These are phyloP conservation scores for Mareca penelope DNA, from an alignment of 2,797 vertebrate genomes.

Conservation along the genomic window DNA sequence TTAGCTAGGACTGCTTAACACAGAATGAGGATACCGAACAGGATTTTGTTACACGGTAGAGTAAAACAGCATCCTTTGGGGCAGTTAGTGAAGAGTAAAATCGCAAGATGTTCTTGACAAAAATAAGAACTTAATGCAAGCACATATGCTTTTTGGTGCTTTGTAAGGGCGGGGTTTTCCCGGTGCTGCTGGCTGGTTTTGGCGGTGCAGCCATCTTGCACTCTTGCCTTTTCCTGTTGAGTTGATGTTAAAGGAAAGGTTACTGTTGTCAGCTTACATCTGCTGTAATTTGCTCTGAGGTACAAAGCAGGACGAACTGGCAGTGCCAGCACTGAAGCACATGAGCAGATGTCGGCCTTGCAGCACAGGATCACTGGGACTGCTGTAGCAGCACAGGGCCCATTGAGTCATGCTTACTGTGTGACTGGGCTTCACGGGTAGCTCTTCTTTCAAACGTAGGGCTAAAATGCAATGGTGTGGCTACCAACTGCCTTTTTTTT, in stretches of 20 bases:
- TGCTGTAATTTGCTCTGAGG: not conserved
- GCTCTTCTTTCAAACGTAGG: not conserved
- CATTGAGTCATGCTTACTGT: fast-evolving
- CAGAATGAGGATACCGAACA: not conserved
- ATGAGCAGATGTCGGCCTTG: not conserved
- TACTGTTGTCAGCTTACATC: too few relatives aligned
- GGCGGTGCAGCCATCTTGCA: not conserved
- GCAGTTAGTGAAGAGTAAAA: not conserved
- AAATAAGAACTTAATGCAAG: not conserved
- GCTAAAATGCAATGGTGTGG: not conserved
- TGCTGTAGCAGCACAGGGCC: not conserved
- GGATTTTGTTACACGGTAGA: not conserved
- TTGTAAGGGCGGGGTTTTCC: not conserved
- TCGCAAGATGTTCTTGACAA: not conserved
- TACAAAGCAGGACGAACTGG: fast-evolving
- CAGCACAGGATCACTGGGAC: not conserved
- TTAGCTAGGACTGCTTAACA: not conserved
- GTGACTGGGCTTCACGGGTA: not conserved
- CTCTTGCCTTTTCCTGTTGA: not conserved
- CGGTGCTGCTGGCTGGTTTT: not conserved
- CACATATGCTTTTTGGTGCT: not conserved
- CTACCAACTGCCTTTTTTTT: not conserved
- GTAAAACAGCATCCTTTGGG: not conserved
- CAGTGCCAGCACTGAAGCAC: not conserved
- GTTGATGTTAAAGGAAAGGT: not conserved